A percentile compares a stretch with the other conserved stretches of the same genome.
Conservation (phyloP, 1,140 invertebrate species). For the Coptotermes formosanus region DNA sequence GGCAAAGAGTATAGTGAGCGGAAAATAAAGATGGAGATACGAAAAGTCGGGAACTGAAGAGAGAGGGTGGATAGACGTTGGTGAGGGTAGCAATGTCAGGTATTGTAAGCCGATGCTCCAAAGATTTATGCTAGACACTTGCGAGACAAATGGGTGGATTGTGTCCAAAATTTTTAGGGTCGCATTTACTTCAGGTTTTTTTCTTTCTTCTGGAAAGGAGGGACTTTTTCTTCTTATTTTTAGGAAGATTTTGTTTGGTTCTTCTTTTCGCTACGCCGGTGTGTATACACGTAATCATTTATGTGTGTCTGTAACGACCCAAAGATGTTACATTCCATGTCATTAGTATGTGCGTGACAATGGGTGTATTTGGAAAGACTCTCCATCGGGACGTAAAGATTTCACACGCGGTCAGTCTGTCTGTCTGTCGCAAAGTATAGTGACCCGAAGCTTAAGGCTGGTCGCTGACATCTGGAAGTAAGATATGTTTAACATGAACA, state of each 20-base stretch:
- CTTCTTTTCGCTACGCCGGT: background rate
- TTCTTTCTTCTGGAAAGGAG: background rate
- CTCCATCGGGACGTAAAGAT: background rate
- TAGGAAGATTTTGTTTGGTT: background rate
- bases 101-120: slow-evolving; percentile 43
- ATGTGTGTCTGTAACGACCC: background rate
- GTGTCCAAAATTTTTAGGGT: slow-evolving; percentile 56
- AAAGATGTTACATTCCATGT: background rate
- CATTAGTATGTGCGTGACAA: background rate
- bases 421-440: too few species aligned
- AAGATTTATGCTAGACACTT: slow-evolving; percentile 53
- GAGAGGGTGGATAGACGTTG: background rate
- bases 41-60: background rate
- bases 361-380: background rate
- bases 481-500: too few species aligned
- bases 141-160: slow-evolving; percentile 55
- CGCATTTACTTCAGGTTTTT: slow-evolving; percentile 45
- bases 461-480: too few species aligned
- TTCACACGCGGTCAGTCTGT: background rate
- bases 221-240: background rate
- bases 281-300: background rate
- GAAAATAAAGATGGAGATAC: background rate
- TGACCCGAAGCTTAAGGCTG: too few species aligned
- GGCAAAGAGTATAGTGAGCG: background rate
- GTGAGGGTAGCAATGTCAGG: slow-evolving; percentile 14